These are phyloP conservation scores for Philotrypesis tridentata DNA, from an alignment of 1,140 invertebrate species.

Conservation along the genomic window DNA sequence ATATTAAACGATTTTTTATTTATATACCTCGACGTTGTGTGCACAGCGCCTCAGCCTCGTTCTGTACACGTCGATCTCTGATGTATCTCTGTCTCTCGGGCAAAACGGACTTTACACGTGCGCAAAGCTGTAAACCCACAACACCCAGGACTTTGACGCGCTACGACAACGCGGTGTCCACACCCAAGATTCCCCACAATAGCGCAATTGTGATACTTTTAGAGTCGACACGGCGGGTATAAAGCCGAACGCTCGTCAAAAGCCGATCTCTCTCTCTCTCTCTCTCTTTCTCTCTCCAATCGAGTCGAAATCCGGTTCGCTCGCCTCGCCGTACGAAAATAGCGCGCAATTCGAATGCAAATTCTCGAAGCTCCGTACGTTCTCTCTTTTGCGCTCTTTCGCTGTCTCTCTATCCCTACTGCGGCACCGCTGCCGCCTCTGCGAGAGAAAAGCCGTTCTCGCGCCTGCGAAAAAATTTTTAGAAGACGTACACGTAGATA, in stretches of 20 bases:
- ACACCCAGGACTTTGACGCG: too few species aligned
- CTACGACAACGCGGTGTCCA: not conserved
- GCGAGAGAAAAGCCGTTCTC: not conserved
- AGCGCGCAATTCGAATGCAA: constrained; percentile 32
- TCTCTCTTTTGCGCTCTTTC: not conserved
- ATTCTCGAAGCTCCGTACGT: not conserved
- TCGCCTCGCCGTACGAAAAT: not conserved
- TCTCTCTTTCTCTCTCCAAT: too few species aligned
- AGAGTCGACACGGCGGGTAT: not conserved
- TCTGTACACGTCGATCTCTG: too few species aligned
- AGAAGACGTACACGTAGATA: too few species aligned
- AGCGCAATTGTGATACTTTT: not conserved
- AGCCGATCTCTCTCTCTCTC: too few species aligned
- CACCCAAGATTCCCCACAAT: not conserved
- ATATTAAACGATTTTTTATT: not conserved
- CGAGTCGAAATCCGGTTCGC: not conserved
- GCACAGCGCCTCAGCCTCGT: too few species aligned
- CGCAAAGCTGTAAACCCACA: too few species aligned
- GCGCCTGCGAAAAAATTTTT: not conserved
- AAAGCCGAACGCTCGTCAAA: not conserved
- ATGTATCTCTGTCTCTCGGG: too few species aligned
- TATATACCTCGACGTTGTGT: not conserved
- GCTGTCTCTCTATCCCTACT: too few species aligned
- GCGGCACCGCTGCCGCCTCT: too few species aligned
- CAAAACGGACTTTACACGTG: too few species aligned